Evolutionary conservation across 2,797 vertebrate species (phyloP), one percentile per base, ranked within the genome.

Genomic region (Silurus lanzhouensis): DNA sequence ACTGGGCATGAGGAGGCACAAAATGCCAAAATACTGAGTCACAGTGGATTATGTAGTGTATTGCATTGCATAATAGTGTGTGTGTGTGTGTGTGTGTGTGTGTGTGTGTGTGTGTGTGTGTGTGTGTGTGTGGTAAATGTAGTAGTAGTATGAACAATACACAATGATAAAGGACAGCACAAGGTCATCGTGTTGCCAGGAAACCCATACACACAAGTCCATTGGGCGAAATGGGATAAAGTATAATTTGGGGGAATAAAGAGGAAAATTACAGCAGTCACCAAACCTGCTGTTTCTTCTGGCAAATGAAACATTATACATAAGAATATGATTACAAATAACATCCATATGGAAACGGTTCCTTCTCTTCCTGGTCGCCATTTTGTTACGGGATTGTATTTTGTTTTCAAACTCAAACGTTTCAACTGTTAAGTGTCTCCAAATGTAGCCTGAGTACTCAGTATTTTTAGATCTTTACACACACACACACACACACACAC

Each of bases 111-210:
- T 48, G 71, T 72, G 66, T 67, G 64, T 66, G 68, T 44, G 31
- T 71, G 68, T 46, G 70, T 48, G 71, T 72, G 70, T 72, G 71
- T 55, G 6, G 72, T 27, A 25, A 52, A 1, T 7, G 52, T 10
- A 57, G n/a, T 57, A 27, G n/a, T 19, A 76, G n/a, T 57, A 75
- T 55, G 52, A 57, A 55, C 74, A 76, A 19, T 76, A 8, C 52
- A 27, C 57, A 55, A 76, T 76, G 52, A 57, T 27, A 57, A 15
- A 22, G 46, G n/a, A 76, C 22, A 46, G 46, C 17, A n/a, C n/a
- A 10, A 25, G 71, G 74, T 76, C 74, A 57, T 57, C 25, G 48
- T 52, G 71, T 74, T 74, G 71, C 71, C 20, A 76, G 74, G 74
- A 27, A 57, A 76, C 48, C 7, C 14, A 74, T 48, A 48, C 20